Evolutionary conservation across 2,888 invertebrate genomes (phyloP).

Genomic region (Agrochola lota): DNA sequence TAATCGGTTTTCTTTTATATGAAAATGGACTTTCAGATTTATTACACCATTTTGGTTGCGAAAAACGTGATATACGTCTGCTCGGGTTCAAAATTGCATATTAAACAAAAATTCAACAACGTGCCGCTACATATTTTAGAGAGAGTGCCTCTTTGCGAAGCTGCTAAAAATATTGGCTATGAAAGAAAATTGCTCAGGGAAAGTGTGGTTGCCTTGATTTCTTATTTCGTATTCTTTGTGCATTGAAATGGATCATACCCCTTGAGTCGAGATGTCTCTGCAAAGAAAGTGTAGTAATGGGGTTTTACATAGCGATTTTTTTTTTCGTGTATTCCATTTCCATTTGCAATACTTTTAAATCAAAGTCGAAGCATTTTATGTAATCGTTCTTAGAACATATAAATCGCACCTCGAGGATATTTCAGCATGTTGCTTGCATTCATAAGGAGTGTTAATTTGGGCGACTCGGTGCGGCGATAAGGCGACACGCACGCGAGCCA

Average conservation of each 20-base stretch:
- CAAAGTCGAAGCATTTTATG: conserved; percentile 24
- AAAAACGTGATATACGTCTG: conserved; percentile 85
- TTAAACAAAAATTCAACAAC: conserved; percentile 87
- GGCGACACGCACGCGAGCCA: conserved; percentile 80
- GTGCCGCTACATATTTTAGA: conserved; percentile 84
- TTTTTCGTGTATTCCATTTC: conserved; percentile 19
- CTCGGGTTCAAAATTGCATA: conserved; percentile 84
- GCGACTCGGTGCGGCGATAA: conserved; percentile 79
- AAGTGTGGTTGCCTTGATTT: conserved; percentile 88
- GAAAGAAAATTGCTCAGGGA: conserved; percentile 86
- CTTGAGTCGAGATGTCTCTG: conserved; percentile 73
- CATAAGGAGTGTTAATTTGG: conserved; percentile 85
- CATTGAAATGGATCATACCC: conserved; percentile 84
- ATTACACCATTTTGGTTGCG: conserved; percentile 87
- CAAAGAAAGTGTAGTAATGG: conserved; percentile 68
- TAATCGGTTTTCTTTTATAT: conserved; percentile 91
- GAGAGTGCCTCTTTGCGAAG: conserved; percentile 74
- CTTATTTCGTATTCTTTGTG: conserved; percentile 89
- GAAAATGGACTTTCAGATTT: conserved; percentile 90
- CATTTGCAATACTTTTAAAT: conserved; percentile 34
- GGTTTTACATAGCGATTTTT: conserved; percentile 44
- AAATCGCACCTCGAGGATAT: conserved; percentile 73
- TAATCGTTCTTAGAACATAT: conserved; percentile 60
- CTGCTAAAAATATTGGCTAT: conserved; percentile 84
- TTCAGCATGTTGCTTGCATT: conserved; percentile 81